Evolutionary conservation across 1,140 invertebrate genomes (phyloP), one percentile per base, ranked within the genome.

Genomic region (Drosophila sp.): DNA sequence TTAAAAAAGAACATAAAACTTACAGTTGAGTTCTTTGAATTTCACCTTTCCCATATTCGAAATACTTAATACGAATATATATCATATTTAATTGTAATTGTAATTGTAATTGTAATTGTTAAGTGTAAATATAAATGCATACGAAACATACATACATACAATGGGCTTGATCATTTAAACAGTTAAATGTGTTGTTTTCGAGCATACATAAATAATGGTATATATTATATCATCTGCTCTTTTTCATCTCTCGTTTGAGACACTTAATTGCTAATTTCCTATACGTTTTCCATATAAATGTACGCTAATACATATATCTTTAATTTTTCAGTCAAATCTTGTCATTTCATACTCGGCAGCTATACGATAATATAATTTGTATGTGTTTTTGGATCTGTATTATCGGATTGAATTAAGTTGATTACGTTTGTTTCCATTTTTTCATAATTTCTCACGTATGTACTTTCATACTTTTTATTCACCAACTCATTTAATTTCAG

Each of bases 1-100:
- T 48, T 61, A 25, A 38, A 48, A 46, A 61, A 82, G 71, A 86
- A 87, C 82, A 34, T 87, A 87, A 72, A 82, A 86, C 82, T 82
- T 86, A 78, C 63, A 86, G 78, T 82, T 82, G 72, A 87, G 82
- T 86, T 86, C 82, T 86, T 86, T 72, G 71, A 86, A 86, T 86
- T 86, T 86, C 82, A 86, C 82, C 82, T 86, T 82, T 86, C 72
- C 82, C 82, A 86, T 86, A 87, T 87, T 86, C 82, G 73, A 86
- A 86, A 86, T 87, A 86, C 67, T 86, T 87, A 87, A 56, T 54
- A 61, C 59, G 36, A 78, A 81, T 78, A 67, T 76, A 64, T 59
- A 65, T 74, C 51, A 50, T 21, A 4, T 46, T 69, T 79, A 63
- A 62, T 69, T 78, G 58, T 53, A 34, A 46, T 48, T 66, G 11